Evolutionary conservation across 2,888 invertebrate genomes (phyloP).

Genomic region (Oegoconia quadripuncta): DNA sequence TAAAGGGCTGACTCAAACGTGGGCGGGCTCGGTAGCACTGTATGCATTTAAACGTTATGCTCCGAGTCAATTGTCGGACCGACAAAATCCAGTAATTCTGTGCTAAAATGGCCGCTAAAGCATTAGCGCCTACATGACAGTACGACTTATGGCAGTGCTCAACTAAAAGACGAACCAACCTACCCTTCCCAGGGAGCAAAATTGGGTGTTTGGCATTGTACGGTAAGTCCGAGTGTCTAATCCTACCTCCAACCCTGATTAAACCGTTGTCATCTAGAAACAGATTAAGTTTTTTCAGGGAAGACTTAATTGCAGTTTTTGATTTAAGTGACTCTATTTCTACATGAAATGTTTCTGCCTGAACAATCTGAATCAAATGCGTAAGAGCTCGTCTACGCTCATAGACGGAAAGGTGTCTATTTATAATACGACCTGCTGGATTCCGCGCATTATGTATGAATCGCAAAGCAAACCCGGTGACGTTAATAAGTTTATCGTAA

Average conservation of each 20-base stretch:
- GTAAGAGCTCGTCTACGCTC: not conserved
- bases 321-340: not conserved
- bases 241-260: constrained; percentile 10
- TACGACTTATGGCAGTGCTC: constrained; percentile 4
- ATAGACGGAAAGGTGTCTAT: not conserved
- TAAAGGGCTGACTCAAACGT: constrained; percentile 4
- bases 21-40: no score
- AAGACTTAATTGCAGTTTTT: not conserved
- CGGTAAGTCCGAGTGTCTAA: constrained; percentile 1
- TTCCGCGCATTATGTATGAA: constrained; percentile 19
- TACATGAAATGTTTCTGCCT: not conserved
- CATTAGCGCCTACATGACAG: constrained; percentile 9
- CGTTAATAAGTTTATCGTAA: constrained; percentile 10
- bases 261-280: constrained; percentile 11
- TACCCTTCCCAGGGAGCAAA: constrained; percentile 1
- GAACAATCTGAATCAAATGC: not conserved
- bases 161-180: constrained; percentile 1
- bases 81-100: no score
- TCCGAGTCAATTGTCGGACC: constrained; percentile 1
- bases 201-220: constrained; percentile 8
- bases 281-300: constrained; percentile 3
- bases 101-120: constrained; percentile 9
- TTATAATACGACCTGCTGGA: no score
- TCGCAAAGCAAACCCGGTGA: constrained; percentile 15
- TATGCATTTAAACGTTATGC: constrained; percentile 7